Conservation (phyloP, 2,888 invertebrate genomes). For the Osedax frankpressi region DNA sequence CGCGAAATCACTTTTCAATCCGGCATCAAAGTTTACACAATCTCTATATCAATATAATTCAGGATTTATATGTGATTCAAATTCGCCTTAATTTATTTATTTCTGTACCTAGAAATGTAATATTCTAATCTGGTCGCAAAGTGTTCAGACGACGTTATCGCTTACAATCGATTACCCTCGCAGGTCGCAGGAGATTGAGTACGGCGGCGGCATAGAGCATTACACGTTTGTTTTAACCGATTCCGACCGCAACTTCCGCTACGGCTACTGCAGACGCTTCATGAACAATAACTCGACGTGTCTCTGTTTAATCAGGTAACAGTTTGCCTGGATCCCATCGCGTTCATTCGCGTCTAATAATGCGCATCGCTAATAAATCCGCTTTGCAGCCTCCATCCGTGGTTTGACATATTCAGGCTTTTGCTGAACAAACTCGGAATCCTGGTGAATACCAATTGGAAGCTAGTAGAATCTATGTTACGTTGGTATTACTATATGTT, state of each 20-base stretch:
- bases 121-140: too few relatives aligned
- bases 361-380: too few relatives aligned
- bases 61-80: too few relatives aligned
- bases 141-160: too few relatives aligned
- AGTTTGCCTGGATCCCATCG: not conserved
- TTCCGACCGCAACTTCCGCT: conserved; percentile 85
- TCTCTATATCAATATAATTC: too few relatives aligned
- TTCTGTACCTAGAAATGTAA: too few relatives aligned
- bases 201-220: conserved; percentile 62
- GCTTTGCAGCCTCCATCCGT: not conserved
- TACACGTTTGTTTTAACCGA: conserved; percentile 94
- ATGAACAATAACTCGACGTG: not conserved
- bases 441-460: not conserved
- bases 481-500: too few relatives aligned
- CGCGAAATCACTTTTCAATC: not conserved
- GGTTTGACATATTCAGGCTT: not conserved
- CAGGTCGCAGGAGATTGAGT: conserved; percentile 15
- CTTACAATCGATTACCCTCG: too few relatives aligned
- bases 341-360: too few relatives aligned
- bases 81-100: too few relatives aligned
- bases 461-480: not conserved
- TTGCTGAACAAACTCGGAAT: not conserved
- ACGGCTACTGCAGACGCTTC: conserved; percentile 76
- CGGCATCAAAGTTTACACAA: not conserved
- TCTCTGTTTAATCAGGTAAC: not conserved